Conservation (phyloP, 1,140 invertebrate species). For the Drosophila sturtevanti region DNA sequence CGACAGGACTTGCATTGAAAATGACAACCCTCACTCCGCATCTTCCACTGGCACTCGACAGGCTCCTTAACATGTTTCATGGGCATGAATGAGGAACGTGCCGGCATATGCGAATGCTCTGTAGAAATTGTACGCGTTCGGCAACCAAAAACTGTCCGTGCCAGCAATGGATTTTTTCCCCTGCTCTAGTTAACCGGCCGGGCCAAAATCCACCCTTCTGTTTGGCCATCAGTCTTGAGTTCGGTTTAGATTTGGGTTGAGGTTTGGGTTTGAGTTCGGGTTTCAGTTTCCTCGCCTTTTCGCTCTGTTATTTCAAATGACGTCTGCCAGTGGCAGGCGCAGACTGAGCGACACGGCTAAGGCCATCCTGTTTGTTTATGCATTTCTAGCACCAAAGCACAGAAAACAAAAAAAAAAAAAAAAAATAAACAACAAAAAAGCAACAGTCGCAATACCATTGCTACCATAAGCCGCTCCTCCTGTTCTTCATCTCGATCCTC, state of each 20-base stretch:
- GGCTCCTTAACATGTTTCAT: slow-evolving; percentile 73
- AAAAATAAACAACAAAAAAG: slow-evolving; percentile 17
- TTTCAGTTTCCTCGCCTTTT: slow-evolving; percentile 4
- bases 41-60: not conserved
- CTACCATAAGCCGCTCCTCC: not conserved
- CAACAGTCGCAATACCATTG: slow-evolving; percentile 50
- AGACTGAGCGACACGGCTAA: slow-evolving; percentile 22
- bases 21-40: slow-evolving; percentile 44
- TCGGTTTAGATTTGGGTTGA: not conserved
- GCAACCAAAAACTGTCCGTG: slow-evolving; percentile 46
- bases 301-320: slow-evolving; percentile 49
- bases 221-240: slow-evolving; percentile 1
- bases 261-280: not conserved
- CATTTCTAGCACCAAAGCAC: slow-evolving; percentile 51
- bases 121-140: slow-evolving; percentile 37
- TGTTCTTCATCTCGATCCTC: not conserved
- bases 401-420: no score
- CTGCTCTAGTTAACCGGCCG: not conserved
- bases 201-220: not conserved
- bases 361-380: slow-evolving; percentile 64
- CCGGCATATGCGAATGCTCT: slow-evolving; percentile 42
- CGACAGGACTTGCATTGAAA: slow-evolving; percentile 64
- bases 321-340: slow-evolving; percentile 32
- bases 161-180: slow-evolving; percentile 11
- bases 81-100: slow-evolving; percentile 69